A percentile compares a stretch with the other conserved stretches of the same genome.
phyloP scores from a whole-genome alignment of 2,888 invertebrate species.

The Eupelmus urozonus region DNA sequence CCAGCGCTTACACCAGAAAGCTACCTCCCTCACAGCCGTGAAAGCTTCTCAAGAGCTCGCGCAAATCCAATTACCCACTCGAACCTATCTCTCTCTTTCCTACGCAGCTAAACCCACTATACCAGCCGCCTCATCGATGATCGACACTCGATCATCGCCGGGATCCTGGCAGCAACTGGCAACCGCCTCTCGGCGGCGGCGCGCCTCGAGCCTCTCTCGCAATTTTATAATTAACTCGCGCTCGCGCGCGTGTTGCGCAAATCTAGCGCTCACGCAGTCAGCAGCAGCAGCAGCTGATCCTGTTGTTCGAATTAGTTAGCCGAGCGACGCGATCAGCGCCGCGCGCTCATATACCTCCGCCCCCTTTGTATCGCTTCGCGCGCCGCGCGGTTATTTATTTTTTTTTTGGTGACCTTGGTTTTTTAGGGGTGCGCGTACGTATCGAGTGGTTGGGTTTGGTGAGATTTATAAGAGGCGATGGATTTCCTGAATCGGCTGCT shows the following conservation, averaged over 20 bases:
- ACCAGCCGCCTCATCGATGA: too few relatives aligned
- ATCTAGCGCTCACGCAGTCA: conserved; percentile 24
- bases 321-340: conserved; percentile 18
- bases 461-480: conserved; percentile 36
- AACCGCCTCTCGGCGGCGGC: too few relatives aligned
- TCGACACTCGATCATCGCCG: too few relatives aligned
- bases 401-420: neutral
- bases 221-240: conserved; percentile 48
- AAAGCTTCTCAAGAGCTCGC: too few relatives aligned
- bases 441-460: too few relatives aligned
- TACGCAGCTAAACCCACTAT: too few relatives aligned
- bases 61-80: too few relatives aligned
- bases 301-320: conserved; percentile 41
- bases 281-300: conserved; percentile 52
- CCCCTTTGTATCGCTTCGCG: neutral
- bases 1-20: too few relatives aligned
- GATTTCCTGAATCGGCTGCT: conserved; percentile 60
- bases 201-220: neutral
- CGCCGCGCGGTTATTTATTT: neutral
- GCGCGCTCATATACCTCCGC: conserved; percentile 1
- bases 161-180: too few relatives aligned
- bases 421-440: too few relatives aligned
- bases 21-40: too few relatives aligned
- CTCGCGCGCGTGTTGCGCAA: conserved; percentile 17
- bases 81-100: too few relatives aligned